Percentiles rank a stretch among this genome's conserved stretches.
phyloP scores from a whole-genome alignment of 2,888 invertebrate species.

The Abrostola triplasia region DNA sequence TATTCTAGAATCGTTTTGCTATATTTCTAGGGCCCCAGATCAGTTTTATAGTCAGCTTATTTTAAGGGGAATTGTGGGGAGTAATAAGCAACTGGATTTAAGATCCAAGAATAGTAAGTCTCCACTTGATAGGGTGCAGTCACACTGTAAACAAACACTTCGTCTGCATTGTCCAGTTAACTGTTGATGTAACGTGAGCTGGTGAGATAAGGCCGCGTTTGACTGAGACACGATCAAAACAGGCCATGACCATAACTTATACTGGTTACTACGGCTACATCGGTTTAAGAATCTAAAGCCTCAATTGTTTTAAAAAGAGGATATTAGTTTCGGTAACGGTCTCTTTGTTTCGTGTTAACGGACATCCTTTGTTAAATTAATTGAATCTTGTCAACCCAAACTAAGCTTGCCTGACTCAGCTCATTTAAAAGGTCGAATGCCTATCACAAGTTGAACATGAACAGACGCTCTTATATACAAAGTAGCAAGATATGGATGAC shows the following conservation, averaged over 20 bases:
- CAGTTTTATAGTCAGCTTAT: no score
- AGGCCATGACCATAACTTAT: constrained; percentile 2
- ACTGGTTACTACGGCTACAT: not conserved
- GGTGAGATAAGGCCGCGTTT: constrained; percentile 14
- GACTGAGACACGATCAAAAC: not conserved
- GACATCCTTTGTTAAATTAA: constrained; percentile 3
- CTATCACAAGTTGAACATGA: not conserved
- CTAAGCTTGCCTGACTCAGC: not conserved
- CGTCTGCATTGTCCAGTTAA: constrained; percentile 31
- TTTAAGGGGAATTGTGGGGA: constrained; percentile 6
- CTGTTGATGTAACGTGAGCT: constrained; percentile 30
- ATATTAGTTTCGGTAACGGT: constrained; percentile 2
- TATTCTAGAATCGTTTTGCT: no score
- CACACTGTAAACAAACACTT: constrained; percentile 32
- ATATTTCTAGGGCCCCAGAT: no score
- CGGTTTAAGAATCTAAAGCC: not conserved
- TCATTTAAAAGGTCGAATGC: not conserved
- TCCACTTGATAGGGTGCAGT: constrained; percentile 15
- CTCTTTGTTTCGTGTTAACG: not conserved
- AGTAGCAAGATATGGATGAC: no score
- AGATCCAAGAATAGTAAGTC: constrained; percentile 11
- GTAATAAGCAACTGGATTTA: constrained; percentile 31
- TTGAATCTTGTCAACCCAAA: constrained; percentile 5
- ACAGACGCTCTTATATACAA: no score
- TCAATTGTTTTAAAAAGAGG: constrained; percentile 2